These are phyloP conservation scores for Amiota minor DNA, from an alignment of 2,888 invertebrate genomes.

Conservation along the genomic window DNA sequence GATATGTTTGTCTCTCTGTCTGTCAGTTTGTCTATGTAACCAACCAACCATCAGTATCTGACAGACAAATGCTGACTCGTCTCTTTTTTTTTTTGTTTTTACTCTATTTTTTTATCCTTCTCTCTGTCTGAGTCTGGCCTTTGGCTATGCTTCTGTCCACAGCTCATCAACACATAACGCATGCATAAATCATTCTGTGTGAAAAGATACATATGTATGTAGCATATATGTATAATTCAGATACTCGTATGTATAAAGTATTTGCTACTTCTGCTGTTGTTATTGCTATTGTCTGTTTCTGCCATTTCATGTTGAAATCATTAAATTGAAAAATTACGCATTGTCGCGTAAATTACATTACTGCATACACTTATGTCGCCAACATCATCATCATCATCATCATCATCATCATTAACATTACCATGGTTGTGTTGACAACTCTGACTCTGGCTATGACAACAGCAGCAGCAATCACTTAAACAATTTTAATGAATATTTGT, in stretches of 20 bases:
- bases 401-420: too few relatives aligned
- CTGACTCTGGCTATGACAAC: too few relatives aligned
- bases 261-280: background rate
- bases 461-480: too few relatives aligned
- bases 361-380: too few relatives aligned
- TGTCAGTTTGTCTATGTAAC: background rate
- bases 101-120: too few relatives aligned
- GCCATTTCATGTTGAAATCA: slow-evolving; percentile 30
- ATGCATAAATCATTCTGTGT: background rate
- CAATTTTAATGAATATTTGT: too few relatives aligned
- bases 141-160: slow-evolving; percentile 14
- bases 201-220: background rate
- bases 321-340: slow-evolving; percentile 58
- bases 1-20: slow-evolving; percentile 18
- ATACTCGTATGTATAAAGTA: background rate
- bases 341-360: slow-evolving; percentile 56
- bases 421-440: too few relatives aligned
- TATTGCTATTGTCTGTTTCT: background rate
- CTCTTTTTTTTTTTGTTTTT: too few relatives aligned
- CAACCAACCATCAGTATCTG: too few relatives aligned
- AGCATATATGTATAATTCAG: background rate
- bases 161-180: slow-evolving; percentile 14
- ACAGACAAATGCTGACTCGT: too few relatives aligned
- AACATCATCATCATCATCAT: too few relatives aligned
- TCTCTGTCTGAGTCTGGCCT: background rate